These are phyloP conservation scores for Acanthosepion esculentum DNA, from an alignment of 2,888 invertebrate species.

Conservation along the genomic window DNA sequence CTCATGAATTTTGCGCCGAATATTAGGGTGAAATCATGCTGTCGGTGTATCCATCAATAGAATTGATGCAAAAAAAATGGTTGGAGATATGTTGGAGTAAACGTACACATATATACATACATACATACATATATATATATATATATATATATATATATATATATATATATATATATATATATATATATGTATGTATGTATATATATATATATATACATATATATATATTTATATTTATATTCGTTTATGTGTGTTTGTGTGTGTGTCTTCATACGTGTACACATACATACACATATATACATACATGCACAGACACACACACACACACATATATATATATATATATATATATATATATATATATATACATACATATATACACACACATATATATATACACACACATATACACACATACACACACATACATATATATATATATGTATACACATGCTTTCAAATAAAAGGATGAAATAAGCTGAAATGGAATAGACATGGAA, in stretches of 20 bases:
- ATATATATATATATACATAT: background rate
- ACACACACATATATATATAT: background rate
- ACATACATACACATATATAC: background rate
- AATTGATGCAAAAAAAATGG: background rate
- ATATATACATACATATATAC: background rate
- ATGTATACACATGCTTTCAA: background rate
- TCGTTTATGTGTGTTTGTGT: too few relatives aligned
- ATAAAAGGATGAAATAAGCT: background rate
- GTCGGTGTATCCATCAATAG: background rate
- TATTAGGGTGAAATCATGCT: background rate
- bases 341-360: background rate
- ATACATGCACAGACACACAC: background rate
- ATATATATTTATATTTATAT: too few relatives aligned
- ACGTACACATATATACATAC: background rate
- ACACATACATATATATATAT: background rate
- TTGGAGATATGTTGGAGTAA: background rate
- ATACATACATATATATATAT: background rate
- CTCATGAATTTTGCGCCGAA: background rate
- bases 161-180: background rate
- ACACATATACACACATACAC: too few relatives aligned
- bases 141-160: background rate
- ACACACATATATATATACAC: background rate
- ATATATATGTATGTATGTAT: background rate
- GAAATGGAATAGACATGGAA: background rate
- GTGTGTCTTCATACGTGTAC: too few relatives aligned